Base-by-base conservation (phyloP, 1,140 invertebrate species). In the Hylaeus volcanicus region DNA sequence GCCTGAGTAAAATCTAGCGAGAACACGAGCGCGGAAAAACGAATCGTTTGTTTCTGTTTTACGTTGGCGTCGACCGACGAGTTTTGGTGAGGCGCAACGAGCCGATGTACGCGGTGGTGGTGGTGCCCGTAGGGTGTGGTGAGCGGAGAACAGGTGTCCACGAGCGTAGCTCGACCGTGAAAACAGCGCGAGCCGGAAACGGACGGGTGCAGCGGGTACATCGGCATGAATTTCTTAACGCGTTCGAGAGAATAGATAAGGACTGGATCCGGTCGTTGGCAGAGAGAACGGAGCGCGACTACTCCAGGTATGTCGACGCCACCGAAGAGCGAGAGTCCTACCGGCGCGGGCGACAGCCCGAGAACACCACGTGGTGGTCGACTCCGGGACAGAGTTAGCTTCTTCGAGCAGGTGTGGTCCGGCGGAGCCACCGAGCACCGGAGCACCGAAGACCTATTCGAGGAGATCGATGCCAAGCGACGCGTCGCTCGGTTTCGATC, bases 351-450 rank as follows among this genome's bases (percentile, higher is more conserved):
- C 75, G 72, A 69, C 41, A 90, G 90, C 60, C 86, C 89, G 15
- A 82, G 86, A 26, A 90, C 87, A 72, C 88, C 93, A 94, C 93
- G 92, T 94, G 93, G 92, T 92, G 93, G 91, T 89, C 82, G 95
- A 61, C 94, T 97, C 14, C 93, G 94, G 61, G 95, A 97, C 84
- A 94, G 95, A 87, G 96, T 97, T 74, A 95, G 93, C 71, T 96
- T 96, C 90, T 97, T 96, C 91, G 96, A 97, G 86, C 95, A 96
- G 91, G 94, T 97, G 39, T 97, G 96, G 95, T 87, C 94, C 41
- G 94, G 95, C 4, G 88, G 84, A 2, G 26, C 26, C 26, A 26
- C 26, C 87, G 87, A 6, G 90, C 92, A 15, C 82, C 90, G 39
- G 26, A 92, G 93, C 80, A 86, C 85, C 65, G 93, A 94, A 69